Base-by-base conservation (phyloP, 2,888 invertebrate species). In the Eristalis intricaria region DNA sequence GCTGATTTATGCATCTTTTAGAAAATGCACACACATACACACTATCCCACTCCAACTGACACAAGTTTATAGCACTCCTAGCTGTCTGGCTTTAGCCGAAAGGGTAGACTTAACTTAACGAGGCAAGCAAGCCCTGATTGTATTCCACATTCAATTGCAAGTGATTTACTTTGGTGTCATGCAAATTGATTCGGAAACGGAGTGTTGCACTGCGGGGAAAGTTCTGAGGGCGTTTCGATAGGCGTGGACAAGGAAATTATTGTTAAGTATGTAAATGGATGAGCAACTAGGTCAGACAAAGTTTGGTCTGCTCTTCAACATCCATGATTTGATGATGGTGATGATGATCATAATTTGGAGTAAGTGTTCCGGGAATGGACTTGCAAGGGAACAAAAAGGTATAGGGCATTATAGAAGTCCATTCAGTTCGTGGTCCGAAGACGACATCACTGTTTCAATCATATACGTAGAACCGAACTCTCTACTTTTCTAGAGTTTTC, bases 1-100 rank as follows among this genome's bases (percentile, higher is more conserved):
- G 89, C 88, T 89, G 87, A 89, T 89, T 89, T 89, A 89, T 89
- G 87, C 88, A 89, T 71, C 65, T 81, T 88, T 68, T 73, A 69
- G 68, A 68, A 77, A 29, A 88, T 77, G 23, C 74, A 22, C 23
- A 71, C 60, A 50, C n/a, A 19, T 13, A 50, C 61, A 64, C 26
- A 1, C 23, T n/a, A n/a, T n/a, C n/a, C n/a, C n/a, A n/a, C n/a
- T n/a, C n/a, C n/a, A n/a, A n/a, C n/a, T n/a, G n/a, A n/a, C n/a
- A n/a, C n/a, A n/a, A n/a, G n/a, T n/a, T n/a, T n/a, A 22, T n/a
- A n/a, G 15, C n/a, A 15, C n/a, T 15, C 2, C 0, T 65, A 70
- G 60, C 35, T 76, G 70, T 84, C 76, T 61, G 73, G 66, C 43
- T 69, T 60, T 71, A 66, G 38, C 40, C 22, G 58, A 50, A 19